Evolutionary conservation across 2,113 vertebrate genomes (phyloP).

Genomic region (Hippocampus zosterae): DNA sequence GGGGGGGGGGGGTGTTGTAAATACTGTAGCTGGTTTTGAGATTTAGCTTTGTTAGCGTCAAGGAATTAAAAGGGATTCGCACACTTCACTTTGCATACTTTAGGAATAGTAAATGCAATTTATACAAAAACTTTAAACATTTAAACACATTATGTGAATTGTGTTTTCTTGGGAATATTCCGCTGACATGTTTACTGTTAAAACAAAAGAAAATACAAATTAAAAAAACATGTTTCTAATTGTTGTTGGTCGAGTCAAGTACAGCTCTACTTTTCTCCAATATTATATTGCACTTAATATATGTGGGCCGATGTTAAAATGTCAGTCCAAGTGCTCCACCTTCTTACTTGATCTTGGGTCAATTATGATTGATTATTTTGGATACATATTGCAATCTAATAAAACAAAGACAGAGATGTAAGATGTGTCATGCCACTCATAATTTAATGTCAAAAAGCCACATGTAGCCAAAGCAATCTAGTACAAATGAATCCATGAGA

Average conservation of each 20-base stretch:
- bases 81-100: not conserved
- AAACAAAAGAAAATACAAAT: slow-evolving; percentile 5
- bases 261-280: not conserved
- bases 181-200: not conserved
- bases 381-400: not conserved
- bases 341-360: not conserved
- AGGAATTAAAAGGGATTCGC: not conserved
- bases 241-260: not conserved
- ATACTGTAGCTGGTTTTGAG: not conserved
- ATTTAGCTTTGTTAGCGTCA: not conserved
- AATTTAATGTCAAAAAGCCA: not conserved
- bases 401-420: not conserved
- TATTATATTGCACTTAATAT: not conserved
- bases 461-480: not conserved
- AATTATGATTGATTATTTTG: not conserved
- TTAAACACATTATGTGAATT: not conserved
- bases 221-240: not conserved
- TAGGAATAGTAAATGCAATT: not conserved
- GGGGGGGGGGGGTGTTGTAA: not conserved
- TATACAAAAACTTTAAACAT: not conserved
- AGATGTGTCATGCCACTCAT: not conserved
- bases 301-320: no score
- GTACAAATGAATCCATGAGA: not conserved
- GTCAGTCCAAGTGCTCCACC: no score
- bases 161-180: not conserved